Base-by-base conservation (phyloP, 2,113 vertebrate species). In the Limanda limanda region DNA sequence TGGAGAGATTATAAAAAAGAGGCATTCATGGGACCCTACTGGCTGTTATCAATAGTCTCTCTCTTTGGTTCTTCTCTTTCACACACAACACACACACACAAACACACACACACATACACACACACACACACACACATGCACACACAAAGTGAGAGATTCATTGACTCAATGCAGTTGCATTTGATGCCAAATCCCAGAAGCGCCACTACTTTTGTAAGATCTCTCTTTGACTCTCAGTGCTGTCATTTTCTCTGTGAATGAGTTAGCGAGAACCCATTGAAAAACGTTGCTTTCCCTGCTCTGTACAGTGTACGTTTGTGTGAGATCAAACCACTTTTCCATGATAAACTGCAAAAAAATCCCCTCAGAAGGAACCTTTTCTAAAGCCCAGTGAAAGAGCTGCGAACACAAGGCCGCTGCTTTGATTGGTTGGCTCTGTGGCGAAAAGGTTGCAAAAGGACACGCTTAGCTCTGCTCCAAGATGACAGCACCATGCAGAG, bases 401-500 rank as follows among this genome's bases (percentile, higher is more conserved):
- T 73, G 76, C 24, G 45, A 69, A 59, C 67, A 52, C 25, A 47
- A 20, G 59, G 40, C 58, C 11, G 72, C 70, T 71, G 48, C 76
- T 71, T 60, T 74, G 79, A 81, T 57, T 76, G 77, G 35, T 77
- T 73, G 81, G 86, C 78, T 86, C 82, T 74, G 77, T 68, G 73
- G 68, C 54, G 74, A 80, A 77, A 76, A 76, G 84, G 80, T 71
- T 76, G 80, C 51, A 6, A 83, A 78, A 86, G 83, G 83, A 84
- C 74, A 52, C 58, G 10, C 68, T 74, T 74, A 0, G 3, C 81
- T 88, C 90, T 89, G 91, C 86, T 83, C 23, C 42, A 81, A 82
- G 89, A 92, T 90, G 88, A 82, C 86, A 92, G 92, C 93, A 92
- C 91, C 93, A 86, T 81, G 87, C 88, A 90, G 91, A 88, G 82